A percentile compares a stretch with the other conserved stretches of the same genome.
phyloP scores from a whole-genome alignment of 2,797 vertebrate genomes.

The Acanthornis magna region DNA sequence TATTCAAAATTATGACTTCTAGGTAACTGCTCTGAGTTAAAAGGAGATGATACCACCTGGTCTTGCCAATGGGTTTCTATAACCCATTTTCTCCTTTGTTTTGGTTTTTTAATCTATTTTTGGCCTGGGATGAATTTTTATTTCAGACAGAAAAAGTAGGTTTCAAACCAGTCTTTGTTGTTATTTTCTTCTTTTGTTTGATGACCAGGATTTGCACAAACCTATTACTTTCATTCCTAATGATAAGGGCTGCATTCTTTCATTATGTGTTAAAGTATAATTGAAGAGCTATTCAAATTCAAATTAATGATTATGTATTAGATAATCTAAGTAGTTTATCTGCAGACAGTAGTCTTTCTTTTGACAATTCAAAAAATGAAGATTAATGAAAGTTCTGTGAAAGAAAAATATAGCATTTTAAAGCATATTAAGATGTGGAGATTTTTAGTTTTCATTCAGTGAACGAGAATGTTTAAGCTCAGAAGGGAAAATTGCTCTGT shows the following conservation, averaged over 20 bases:
- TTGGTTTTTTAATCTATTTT: neutral
- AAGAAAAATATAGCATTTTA: neutral
- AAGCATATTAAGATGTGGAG: neutral
- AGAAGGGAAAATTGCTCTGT: neutral
- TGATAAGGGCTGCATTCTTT: neutral
- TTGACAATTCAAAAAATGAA: neutral
- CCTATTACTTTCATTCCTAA: neutral
- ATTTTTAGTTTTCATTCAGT: neutral
- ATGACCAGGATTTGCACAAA: neutral
- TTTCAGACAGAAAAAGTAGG: neutral
- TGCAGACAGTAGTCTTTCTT: slow-evolving; percentile 4
- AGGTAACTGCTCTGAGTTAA: neutral
- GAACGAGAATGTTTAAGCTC: neutral
- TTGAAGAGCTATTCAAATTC: slow-evolving; percentile 8
- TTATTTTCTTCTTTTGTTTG: neutral
- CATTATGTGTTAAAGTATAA: neutral
- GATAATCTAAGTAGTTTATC: neutral
- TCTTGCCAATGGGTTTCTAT: neutral
- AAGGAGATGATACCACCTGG: neutral
- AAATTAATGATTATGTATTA: neutral
- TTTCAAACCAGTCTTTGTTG: neutral
- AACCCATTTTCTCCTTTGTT: neutral
- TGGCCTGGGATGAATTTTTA: neutral
- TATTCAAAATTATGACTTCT: neutral
- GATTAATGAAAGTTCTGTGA: neutral